Base-by-base conservation (phyloP, 2,888 invertebrate genomes). In the Nebria salina region DNA sequence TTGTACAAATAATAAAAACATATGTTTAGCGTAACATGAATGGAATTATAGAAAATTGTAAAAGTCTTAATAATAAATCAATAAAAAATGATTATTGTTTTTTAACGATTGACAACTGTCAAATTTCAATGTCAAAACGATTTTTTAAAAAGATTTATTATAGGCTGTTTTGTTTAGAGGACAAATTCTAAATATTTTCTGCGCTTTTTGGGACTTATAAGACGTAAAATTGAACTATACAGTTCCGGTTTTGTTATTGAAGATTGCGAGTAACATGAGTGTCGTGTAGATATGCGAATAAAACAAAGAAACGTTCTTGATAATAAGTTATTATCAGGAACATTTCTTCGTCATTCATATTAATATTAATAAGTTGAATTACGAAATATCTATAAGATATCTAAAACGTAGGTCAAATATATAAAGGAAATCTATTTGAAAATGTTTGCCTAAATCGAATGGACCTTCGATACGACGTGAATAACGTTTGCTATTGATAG, bases 401-500 rank as follows among this genome's bases (percentile, higher is more conserved):
- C 34, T 34, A 54, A 54, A 54, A 54, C 54, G 8, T 54, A 54
- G 54, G 54, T 54, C 54, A 54, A 13, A 54, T 7, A 11, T 54
- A 54, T 54, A 54, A 54, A 54, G 54, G 54, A 54, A 54, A 54
- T 54, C 54, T 8, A 54, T 54, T 54, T 11, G 8, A 54, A 54
- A 54, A 20, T 70, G 25, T 70, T 25, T 25, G 70, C 70, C 70
- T 70, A 70, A 66, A 70, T 13, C 70, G 70, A 68, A 70, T 66
- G 15, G 70, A 70, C 70, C 70, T 70, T 70, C 70, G 70, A 70
- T 25, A 26, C 25, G 20, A 66, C 66, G 70, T 26, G 70, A 70
- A 70, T 68, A 76, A 65, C 68, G 68, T 76, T 76, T 76, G 65
- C 76, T 76, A 76, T 76, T 66, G 42, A 25, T 34, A 76, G 68